A percentile compares a stretch with the other conserved stretches of the same genome.
Evolutionary conservation across 2,888 invertebrate genomes (phyloP).

Genomic region (Mystacides longicornis): DNA sequence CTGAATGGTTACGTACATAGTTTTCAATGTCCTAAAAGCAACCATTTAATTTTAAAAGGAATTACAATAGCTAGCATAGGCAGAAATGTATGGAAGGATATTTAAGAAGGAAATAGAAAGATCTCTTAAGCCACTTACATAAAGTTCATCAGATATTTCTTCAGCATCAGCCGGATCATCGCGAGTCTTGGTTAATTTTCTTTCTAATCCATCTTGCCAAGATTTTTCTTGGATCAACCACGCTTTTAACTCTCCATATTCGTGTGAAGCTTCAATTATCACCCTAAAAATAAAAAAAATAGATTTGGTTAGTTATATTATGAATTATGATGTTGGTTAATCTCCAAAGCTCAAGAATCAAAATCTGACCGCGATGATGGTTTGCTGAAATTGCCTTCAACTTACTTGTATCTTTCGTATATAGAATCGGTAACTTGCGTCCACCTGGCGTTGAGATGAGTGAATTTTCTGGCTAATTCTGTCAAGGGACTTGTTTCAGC

Average conservation of each 20-base stretch:
- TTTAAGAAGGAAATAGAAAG: neutral
- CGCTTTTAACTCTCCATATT: constrained; percentile 71
- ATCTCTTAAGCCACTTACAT: too few relatives aligned
- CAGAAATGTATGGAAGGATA: neutral
- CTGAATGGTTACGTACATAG: constrained; percentile 67
- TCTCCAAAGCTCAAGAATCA: too few relatives aligned
- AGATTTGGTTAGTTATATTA: too few relatives aligned
- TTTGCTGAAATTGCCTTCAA: too few relatives aligned
- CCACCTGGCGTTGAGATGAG: constrained; percentile 66
- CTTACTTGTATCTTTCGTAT: constrained; percentile 56
- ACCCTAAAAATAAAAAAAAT: constrained; percentile 32
- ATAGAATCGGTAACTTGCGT: constrained; percentile 60
- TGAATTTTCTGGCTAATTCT: constrained; percentile 57
- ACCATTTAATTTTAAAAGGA: neutral
- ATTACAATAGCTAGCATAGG: constrained; percentile 11
- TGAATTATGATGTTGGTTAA: too few relatives aligned
- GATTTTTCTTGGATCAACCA: constrained; percentile 65
- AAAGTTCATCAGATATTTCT: constrained; percentile 84
- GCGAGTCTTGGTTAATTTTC: constrained; percentile 62
- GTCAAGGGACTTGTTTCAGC: constrained; percentile 49
- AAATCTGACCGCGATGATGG: too few relatives aligned
- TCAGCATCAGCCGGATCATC: constrained; percentile 78
- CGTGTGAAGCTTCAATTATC: constrained; percentile 67
- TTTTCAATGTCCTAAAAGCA: constrained; percentile 68
- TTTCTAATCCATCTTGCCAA: constrained; percentile 74